A percentile compares a stretch with the other conserved stretches of the same genome.
These are phyloP conservation scores for Blomia tropicalis DNA, from an alignment of 2,888 invertebrate species.

Conservation along the genomic window DNA sequence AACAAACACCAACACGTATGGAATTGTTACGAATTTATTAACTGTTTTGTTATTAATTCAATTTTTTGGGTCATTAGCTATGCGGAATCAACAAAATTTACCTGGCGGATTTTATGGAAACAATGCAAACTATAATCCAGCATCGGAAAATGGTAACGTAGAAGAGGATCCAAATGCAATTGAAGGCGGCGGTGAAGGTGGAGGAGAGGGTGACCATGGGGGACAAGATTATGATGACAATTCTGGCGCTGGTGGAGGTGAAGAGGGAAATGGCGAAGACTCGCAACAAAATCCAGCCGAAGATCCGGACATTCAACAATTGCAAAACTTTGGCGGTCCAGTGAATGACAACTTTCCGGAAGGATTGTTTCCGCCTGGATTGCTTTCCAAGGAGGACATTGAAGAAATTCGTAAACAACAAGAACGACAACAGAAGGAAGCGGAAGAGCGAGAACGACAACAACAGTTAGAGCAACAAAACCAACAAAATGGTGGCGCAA, in stretches of 20 bases:
- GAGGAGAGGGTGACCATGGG: not conserved
- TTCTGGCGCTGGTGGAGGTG: conserved; percentile 1
- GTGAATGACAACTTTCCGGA: conserved; percentile 20
- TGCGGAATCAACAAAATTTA: not conserved
- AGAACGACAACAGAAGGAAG: conserved; percentile 16
- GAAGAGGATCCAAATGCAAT: not conserved
- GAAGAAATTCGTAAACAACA: conserved; percentile 20
- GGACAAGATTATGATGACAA: conserved; percentile 9
- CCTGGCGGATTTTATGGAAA: conserved; percentile 21
- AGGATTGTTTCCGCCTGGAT: conserved; percentile 23
- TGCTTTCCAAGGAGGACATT: conserved; percentile 14
- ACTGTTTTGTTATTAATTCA: not conserved
- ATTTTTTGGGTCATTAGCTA: not conserved
- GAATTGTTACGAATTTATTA: not conserved
- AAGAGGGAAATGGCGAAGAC: not conserved
- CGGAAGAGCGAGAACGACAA: conserved; percentile 11
- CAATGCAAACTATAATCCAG: conserved; percentile 16
- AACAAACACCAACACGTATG: not conserved
- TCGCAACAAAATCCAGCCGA: conserved; percentile 20
- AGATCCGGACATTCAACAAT: conserved; percentile 23
- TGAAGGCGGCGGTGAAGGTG: conserved; percentile 5
- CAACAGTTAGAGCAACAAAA: not conserved
- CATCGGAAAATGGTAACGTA: conserved; percentile 2
- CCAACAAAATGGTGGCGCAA: not conserved
- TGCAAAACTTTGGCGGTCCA: conserved; percentile 23